phyloP scores from a whole-genome alignment of 2,888 invertebrate species.

The Idaea straminata region DNA sequence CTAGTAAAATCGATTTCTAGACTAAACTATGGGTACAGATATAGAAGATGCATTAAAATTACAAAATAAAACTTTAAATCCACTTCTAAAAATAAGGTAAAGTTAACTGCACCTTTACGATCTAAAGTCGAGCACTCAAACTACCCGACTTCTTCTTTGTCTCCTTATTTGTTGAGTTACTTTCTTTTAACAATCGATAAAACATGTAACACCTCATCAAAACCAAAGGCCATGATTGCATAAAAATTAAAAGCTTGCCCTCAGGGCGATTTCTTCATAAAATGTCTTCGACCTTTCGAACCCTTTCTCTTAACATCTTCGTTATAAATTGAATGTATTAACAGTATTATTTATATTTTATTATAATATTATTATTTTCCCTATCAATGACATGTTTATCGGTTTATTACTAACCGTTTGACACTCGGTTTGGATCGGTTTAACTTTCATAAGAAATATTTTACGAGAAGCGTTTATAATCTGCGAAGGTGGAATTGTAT shows the following conservation, averaged over 20 bases:
- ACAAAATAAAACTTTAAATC: too few species aligned
- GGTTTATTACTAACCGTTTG: neutral
- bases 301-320: constrained; percentile 31
- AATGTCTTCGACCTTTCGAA: constrained; percentile 36
- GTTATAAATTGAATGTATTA: constrained; percentile 2
- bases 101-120: too few species aligned
- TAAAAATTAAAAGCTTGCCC: constrained; percentile 18
- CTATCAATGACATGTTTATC: neutral
- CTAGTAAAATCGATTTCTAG: too few species aligned
- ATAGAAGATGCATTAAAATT: too few species aligned
- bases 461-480: neutral
- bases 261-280: constrained; percentile 32
- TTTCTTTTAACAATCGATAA: neutral
- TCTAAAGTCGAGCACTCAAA: too few species aligned
- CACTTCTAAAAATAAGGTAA: too few species aligned
- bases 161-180: neutral
- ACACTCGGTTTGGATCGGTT: neutral
- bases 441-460: neutral
- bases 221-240: neutral
- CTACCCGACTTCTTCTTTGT: too few species aligned
- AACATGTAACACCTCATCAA: neutral
- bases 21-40: too few species aligned
- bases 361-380: neutral
- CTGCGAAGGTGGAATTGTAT: neutral
- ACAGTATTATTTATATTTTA: neutral